These are phyloP conservation scores for Tetramorium simillimum DNA, from an alignment of 1,140 invertebrate genomes.

Conservation along the genomic window DNA sequence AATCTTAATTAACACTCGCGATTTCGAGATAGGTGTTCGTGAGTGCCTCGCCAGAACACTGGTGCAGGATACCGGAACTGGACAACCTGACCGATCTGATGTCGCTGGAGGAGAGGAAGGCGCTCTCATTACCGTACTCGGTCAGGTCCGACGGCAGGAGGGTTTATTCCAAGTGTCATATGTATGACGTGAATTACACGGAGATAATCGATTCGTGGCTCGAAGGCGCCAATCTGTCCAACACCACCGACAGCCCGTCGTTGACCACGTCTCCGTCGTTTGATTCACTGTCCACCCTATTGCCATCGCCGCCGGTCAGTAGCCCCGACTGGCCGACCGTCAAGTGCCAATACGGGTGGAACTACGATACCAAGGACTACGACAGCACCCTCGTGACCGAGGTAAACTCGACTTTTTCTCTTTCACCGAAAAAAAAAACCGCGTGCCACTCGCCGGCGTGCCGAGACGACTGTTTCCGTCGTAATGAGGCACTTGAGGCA, in stretches of 20 bases:
- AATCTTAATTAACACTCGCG: constrained; percentile 11
- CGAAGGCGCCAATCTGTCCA: constrained; percentile 54
- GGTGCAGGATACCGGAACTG: constrained; percentile 88
- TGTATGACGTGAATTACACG: constrained; percentile 86
- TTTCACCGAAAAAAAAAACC: constrained; percentile 26
- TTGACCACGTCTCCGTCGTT: constrained; percentile 58
- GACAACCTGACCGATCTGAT: constrained; percentile 84
- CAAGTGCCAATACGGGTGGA: constrained; percentile 86
- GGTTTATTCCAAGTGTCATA: constrained; percentile 83
- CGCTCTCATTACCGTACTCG: constrained; percentile 85
- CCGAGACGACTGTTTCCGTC: background rate
- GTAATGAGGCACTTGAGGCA: constrained; percentile 22
- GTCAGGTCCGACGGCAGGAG: constrained; percentile 81
- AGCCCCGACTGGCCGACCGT: constrained; percentile 79
- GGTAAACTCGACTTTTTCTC: constrained; percentile 83
- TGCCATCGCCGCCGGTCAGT: constrained; percentile 79
- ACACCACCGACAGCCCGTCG: constrained; percentile 49
- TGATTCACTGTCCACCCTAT: constrained; percentile 60
- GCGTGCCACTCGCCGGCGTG: background rate
- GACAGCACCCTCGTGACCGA: constrained; percentile 87
- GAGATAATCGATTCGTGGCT: constrained; percentile 81
- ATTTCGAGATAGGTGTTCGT: constrained; percentile 88
- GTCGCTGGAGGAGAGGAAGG: constrained; percentile 86
- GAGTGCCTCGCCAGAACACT: constrained; percentile 89
- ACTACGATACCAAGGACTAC: constrained; percentile 85